A percentile compares a stretch with the other conserved stretches of the same genome.
phyloP scores from a whole-genome alignment of 1,140 invertebrate species.

The Bradysia coprophila region DNA sequence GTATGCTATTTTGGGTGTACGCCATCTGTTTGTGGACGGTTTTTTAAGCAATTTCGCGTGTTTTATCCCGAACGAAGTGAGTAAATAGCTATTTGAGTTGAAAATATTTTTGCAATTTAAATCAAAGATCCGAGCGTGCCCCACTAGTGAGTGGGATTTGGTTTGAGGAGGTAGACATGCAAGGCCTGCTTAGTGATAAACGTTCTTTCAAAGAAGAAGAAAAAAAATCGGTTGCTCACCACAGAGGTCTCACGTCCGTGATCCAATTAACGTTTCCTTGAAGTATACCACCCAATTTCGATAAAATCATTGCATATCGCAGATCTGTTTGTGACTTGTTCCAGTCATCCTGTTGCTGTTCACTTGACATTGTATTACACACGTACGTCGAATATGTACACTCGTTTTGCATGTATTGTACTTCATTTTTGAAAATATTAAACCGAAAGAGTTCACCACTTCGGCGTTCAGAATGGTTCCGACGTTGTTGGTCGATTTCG shows the following conservation, averaged over 20 bases:
- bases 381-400: neutral
- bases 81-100: too few relatives aligned
- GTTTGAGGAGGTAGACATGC: too few relatives aligned
- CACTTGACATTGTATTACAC: neutral
- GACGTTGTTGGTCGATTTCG: slow-evolving; percentile 28
- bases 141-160: too few relatives aligned
- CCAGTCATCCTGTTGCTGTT: slow-evolving; percentile 6
- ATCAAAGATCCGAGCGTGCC: too few relatives aligned
- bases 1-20: too few relatives aligned
- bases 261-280: slow-evolving; percentile 11
- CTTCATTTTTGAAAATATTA: neutral
- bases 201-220: too few relatives aligned
- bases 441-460: slow-evolving; percentile 12
- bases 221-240: too few relatives aligned
- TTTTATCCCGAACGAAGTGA: too few relatives aligned
- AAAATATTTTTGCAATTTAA: too few relatives aligned
- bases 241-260: slow-evolving; percentile 1
- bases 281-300: slow-evolving; percentile 11
- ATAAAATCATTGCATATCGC: slow-evolving; percentile 13
- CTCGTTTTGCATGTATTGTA: neutral
- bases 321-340: slow-evolving; percentile 15
- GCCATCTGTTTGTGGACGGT: too few relatives aligned
- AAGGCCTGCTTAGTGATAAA: too few relatives aligned
- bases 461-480: slow-evolving; percentile 16
- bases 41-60: too few relatives aligned